Evolutionary conservation across 2,113 vertebrate species (phyloP).

Genomic region (Recurvirostra avosetta): DNA sequence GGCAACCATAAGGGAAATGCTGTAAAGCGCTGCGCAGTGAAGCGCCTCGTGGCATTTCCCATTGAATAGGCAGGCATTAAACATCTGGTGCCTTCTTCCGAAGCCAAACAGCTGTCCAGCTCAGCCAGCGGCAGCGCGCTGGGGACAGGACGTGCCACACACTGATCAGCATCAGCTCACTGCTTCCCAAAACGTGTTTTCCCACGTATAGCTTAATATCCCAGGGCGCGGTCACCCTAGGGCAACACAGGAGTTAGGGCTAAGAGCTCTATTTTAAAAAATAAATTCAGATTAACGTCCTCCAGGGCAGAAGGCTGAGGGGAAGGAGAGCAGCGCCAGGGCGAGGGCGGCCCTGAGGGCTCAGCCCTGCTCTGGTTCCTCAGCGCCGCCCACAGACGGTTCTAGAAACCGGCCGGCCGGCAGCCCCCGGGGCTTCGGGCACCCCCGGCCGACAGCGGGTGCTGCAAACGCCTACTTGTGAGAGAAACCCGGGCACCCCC

Average conservation of each 20-base stretch:
- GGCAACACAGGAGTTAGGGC: neutral
- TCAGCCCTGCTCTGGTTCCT: too few relatives aligned
- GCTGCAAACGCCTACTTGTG: neutral
- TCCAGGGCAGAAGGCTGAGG: neutral
- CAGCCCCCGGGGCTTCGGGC: fast-evolving
- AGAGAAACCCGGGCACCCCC: neutral
- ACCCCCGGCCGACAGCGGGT: fast-evolving
- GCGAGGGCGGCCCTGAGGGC: too few relatives aligned
- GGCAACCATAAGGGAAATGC: neutral
- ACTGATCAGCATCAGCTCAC: fast-evolving
- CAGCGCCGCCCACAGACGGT: neutral
- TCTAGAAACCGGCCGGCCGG: neutral
- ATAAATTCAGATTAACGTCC: too few relatives aligned
- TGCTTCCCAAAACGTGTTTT: fast-evolving
- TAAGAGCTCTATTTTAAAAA: neutral
- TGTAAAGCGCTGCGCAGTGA: neutral
- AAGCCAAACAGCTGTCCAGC: neutral
- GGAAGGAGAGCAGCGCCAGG: fast-evolving
- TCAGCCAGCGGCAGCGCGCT: neutral
- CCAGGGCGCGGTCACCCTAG: neutral
- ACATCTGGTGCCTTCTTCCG: neutral
- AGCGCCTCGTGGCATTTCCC: neutral
- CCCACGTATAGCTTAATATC: fast-evolving
- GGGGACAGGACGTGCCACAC: neutral
- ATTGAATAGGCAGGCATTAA: neutral